Percentiles rank a stretch among this genome's conserved stretches.
These are phyloP conservation scores for Drymodes brunneopygia DNA, from an alignment of 2,113 vertebrate species.

Conservation along the genomic window DNA sequence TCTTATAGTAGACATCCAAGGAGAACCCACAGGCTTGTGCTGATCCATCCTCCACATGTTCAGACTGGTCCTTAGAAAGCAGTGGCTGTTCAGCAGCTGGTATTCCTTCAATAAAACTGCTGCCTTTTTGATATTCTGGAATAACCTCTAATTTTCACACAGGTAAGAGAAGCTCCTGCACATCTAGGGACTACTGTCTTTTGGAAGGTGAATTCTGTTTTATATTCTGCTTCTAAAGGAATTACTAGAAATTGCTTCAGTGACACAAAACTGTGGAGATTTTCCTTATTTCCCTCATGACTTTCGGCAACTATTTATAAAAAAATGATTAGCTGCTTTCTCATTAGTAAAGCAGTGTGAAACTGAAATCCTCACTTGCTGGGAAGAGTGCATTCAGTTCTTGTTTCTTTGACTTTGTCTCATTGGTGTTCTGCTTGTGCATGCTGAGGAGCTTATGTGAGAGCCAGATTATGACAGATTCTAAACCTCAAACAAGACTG, in stretches of 20 bases:
- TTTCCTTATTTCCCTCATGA: background rate
- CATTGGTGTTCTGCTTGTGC: background rate
- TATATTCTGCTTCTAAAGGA: background rate
- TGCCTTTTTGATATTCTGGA: background rate
- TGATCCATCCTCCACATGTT: rapidly evolving
- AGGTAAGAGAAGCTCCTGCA: background rate
- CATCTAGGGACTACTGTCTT: background rate
- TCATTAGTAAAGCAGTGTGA: background rate
- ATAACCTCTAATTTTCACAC: background rate
- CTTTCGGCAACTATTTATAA: background rate
- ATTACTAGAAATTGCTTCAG: background rate
- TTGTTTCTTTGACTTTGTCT: background rate
- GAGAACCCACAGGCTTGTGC: background rate
- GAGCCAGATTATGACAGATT: background rate
- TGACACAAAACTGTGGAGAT: background rate
- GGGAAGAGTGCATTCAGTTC: background rate
- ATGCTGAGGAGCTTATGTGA: background rate
- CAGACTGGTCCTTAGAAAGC: background rate
- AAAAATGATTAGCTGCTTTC: background rate
- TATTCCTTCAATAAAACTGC: background rate
- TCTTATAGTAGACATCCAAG: background rate
- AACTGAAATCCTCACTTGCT: background rate
- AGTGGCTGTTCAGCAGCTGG: background rate
- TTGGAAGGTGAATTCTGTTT: background rate
- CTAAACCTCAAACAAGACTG: background rate